Conservation (phyloP, 2,113 vertebrate species). For the Climacteris rufus region DNA sequence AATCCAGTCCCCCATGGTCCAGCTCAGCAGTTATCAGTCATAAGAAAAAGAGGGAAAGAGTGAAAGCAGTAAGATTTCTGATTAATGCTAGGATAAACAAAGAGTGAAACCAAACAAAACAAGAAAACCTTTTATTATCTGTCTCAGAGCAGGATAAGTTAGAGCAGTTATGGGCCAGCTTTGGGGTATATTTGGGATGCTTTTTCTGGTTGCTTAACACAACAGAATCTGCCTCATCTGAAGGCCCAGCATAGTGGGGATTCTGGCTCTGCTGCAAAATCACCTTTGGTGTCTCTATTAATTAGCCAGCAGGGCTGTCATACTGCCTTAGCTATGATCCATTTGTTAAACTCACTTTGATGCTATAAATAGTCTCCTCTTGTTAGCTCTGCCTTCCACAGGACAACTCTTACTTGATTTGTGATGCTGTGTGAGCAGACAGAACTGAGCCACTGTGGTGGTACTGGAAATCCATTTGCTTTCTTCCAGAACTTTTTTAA, state of each 20-base stretch:
- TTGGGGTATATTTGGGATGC: not conserved
- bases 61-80: not conserved
- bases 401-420: not conserved
- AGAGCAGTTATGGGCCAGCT: not conserved
- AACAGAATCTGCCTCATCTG: not conserved
- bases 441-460: not conserved
- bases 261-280: conserved; percentile 31
- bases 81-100: not conserved
- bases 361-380: conserved; percentile 41
- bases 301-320: conserved; percentile 8
- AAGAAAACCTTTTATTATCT: not conserved
- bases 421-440: not conserved
- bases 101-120: not conserved
- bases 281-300: conserved; percentile 30
- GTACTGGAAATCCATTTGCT: not conserved
- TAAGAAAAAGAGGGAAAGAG: not conserved
- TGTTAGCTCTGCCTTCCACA: not conserved
- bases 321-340: conserved; percentile 2
- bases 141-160: not conserved
- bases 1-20: fast-evolving
- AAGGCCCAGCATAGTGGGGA: not conserved
- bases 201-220: not conserved
- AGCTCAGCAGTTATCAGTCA: not conserved
- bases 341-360: conserved; percentile 46
- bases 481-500: not conserved